Evolutionary conservation across 1,140 invertebrate genomes (phyloP).

Genomic region (Marisa cornuarietis): DNA sequence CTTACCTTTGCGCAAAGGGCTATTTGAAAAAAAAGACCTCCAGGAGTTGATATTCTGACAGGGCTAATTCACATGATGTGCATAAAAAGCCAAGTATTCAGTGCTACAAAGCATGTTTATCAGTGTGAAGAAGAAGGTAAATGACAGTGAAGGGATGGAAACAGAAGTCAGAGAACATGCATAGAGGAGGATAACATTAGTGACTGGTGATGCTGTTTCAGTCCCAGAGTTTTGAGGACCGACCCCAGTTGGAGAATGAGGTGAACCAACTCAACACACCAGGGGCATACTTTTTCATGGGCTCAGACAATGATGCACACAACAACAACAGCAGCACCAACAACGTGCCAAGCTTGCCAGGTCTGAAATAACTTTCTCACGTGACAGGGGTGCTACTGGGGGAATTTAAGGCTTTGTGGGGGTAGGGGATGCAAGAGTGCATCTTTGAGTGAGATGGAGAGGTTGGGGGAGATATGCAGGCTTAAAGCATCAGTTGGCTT

Average conservation of each 20-base stretch:
- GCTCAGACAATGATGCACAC: constrained; percentile 12
- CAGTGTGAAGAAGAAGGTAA: no score
- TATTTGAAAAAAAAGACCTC: no score
- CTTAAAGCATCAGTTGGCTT: no score
- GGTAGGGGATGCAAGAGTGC: not conserved
- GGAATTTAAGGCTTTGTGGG: not conserved
- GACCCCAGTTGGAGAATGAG: constrained; percentile 23
- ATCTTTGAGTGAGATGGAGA: not conserved
- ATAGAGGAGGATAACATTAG: no score
- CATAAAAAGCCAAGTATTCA: no score
- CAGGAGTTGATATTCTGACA: no score
- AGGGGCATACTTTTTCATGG: constrained; percentile 51
- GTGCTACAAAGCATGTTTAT: no score
- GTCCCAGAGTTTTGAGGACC: constrained; percentile 33
- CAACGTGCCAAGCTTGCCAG: not conserved
- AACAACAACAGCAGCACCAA: not conserved
- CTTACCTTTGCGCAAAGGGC: no score
- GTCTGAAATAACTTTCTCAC: not conserved
- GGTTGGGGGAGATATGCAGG: not conserved
- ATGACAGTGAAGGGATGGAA: no score
- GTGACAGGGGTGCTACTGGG: not conserved
- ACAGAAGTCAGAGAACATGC: no score
- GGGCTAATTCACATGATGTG: no score
- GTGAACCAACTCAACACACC: constrained; percentile 32
- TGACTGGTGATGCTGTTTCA: constrained; percentile 3